phyloP scores from a whole-genome alignment of 2,797 vertebrate species.

The Coccyzus lansbergi region DNA sequence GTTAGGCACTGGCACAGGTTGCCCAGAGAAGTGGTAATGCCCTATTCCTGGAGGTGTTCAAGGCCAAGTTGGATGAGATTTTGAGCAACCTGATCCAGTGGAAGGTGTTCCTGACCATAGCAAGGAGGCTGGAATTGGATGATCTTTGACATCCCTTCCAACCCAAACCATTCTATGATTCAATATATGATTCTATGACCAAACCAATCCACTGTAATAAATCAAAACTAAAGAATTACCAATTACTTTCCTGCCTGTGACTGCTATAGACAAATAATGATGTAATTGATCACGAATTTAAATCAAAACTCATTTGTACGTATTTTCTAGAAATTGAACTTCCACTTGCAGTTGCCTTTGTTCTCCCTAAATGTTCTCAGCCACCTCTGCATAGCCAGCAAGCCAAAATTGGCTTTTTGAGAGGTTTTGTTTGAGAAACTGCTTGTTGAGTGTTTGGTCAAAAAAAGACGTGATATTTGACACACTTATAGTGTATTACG shows the following conservation, averaged over 20 bases:
- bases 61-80: too few relatives aligned
- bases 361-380: neutral
- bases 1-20: too few relatives aligned
- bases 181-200: neutral
- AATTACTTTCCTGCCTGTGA: neutral
- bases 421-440: neutral
- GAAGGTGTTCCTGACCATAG: too few relatives aligned
- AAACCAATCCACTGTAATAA: neutral
- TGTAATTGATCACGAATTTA: neutral
- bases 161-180: too few relatives aligned
- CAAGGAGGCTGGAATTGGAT: too few relatives aligned
- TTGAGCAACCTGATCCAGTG: too few relatives aligned
- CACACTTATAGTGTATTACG: neutral
- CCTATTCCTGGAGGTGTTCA: too few relatives aligned
- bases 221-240: neutral
- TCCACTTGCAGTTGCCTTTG: neutral
- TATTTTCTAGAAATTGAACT: neutral
- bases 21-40: too few relatives aligned
- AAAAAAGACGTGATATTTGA: neutral
- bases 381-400: neutral
- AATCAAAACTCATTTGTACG: neutral
- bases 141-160: too few relatives aligned
- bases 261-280: neutral
- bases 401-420: neutral
- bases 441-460: neutral